phyloP scores from a whole-genome alignment of 2,888 invertebrate genomes.

The Aproaerema taeniolella region DNA sequence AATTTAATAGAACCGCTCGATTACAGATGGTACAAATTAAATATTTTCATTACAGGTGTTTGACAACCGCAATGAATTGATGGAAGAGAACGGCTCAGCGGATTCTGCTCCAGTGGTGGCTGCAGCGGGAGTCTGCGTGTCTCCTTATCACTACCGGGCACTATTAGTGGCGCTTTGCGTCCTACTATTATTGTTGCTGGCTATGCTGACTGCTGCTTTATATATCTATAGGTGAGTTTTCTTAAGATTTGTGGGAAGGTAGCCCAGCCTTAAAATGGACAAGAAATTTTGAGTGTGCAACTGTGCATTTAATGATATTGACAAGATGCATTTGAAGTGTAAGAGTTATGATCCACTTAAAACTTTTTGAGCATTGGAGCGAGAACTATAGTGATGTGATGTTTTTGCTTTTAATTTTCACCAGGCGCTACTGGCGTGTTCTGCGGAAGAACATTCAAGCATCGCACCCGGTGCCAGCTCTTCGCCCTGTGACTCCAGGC shows the following conservation, averaged over 20 bases:
- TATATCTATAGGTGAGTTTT: constrained; percentile 83
- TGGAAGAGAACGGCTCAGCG: constrained; percentile 81
- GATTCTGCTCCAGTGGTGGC: constrained; percentile 80
- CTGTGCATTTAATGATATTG: too few relatives aligned
- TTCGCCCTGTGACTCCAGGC: constrained; percentile 59
- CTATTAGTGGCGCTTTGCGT: constrained; percentile 88
- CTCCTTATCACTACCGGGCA: constrained; percentile 90
- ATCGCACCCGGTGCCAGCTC: constrained; percentile 49
- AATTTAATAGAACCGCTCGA: neutral
- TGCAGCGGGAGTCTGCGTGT: constrained; percentile 86
- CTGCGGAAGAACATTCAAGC: constrained; percentile 83
- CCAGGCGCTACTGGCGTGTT: constrained; percentile 87
- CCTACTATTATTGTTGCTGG: constrained; percentile 84
- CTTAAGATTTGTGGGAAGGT: neutral
- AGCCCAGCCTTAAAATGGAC: neutral
- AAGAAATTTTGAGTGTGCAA: too few relatives aligned
- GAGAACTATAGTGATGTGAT: too few relatives aligned
- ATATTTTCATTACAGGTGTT: constrained; percentile 76
- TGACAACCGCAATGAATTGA: constrained; percentile 85
- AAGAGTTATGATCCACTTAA: too few relatives aligned
- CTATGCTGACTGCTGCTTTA: constrained; percentile 84
- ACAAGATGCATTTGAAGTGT: too few relatives aligned
- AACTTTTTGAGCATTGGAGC: too few relatives aligned
- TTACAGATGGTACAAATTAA: neutral
- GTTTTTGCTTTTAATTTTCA: constrained; percentile 18